Evolutionary conservation across 2,888 invertebrate genomes (phyloP).

Genomic region (Mactromeris polynyma): DNA sequence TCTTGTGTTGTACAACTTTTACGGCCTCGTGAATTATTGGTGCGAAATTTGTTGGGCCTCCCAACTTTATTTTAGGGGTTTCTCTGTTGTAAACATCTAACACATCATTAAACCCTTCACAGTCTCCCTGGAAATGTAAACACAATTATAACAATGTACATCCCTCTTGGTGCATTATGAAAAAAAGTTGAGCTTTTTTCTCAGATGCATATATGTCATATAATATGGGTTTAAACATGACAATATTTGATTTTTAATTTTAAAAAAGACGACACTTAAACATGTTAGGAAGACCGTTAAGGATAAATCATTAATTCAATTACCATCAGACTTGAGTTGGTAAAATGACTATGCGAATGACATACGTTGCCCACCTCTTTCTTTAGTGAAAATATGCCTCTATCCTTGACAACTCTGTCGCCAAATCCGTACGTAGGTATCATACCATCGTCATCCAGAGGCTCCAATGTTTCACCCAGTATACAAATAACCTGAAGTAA

Average conservation of each 20-base stretch:
- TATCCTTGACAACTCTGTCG: slow-evolving; percentile 87
- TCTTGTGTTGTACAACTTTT: slow-evolving; percentile 7
- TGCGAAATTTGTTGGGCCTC: slow-evolving; percentile 23
- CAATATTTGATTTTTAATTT: too few species aligned
- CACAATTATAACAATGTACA: not conserved
- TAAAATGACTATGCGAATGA: not conserved
- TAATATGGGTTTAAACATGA: too few species aligned
- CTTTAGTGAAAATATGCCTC: slow-evolving; percentile 87
- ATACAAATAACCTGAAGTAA: slow-evolving; percentile 87
- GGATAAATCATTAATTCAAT: too few species aligned
- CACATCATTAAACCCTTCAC: slow-evolving; percentile 22
- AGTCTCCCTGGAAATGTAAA: slow-evolving; percentile 8
- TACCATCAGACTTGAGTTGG: not conserved
- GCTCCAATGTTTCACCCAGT: slow-evolving; percentile 87
- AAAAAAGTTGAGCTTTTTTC: too few species aligned
- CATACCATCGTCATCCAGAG: slow-evolving; percentile 87
- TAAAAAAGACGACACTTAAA: too few species aligned
- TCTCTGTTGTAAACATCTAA: slow-evolving; percentile 11
- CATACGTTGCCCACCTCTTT: slow-evolving; percentile 58
- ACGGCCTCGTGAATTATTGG: slow-evolving; percentile 23
- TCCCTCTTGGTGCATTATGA: too few species aligned
- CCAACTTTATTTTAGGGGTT: slow-evolving; percentile 10
- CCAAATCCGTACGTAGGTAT: slow-evolving; percentile 88
- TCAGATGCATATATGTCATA: too few species aligned
- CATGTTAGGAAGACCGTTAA: too few species aligned